Base-by-base conservation (phyloP, 1,140 invertebrate genomes). In the Sweltsa coloradensis region DNA sequence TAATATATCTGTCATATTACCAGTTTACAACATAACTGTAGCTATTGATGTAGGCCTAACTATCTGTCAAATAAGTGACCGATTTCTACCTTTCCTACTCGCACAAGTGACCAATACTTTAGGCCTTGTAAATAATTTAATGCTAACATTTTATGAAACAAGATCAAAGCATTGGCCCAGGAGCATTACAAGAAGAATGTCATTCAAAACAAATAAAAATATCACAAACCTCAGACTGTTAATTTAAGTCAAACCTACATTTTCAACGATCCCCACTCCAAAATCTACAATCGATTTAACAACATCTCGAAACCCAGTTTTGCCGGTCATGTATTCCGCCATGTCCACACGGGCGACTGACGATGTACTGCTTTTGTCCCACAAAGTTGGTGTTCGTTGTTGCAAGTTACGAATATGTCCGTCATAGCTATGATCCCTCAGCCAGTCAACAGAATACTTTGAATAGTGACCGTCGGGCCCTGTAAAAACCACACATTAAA, bases 391-490 rank as follows among this genome's bases (percentile, higher is more conserved):
- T 14, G 53, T 18, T 21, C 18, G 9, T 23, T 47, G n/a, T 5
- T 26, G 11, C 19, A 13, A n/a, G 6, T 3, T 19, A 23, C 18
- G 5, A 19, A 22, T 51, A 51, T 26, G 52, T 50, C 23, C 54
- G 56, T 22, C 61, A 47, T 27, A 48, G 57, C 62, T 65, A 67
- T 60, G 23, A 52, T 66, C 49, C 34, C 46, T 37, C 29, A 73
- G 55, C 50, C 69, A 72, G 1, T 64, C 54, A 0, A 62, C 42
- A 26, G 53, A 41, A 51, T 65, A 73, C 6, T 37, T 54, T 18
- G 70, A 70, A 45, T 56, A 19, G 48, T 73, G 71, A 2, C 57
- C 52, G 42, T 71, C 69, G 36, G 58, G 55, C 70, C 70, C 69
- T 70, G 51, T 34, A 47, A 54, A 61, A 47, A 49, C 6, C 11